Evolutionary conservation across 2,888 invertebrate species (phyloP).

Genomic region (Thelaira solivaga): DNA sequence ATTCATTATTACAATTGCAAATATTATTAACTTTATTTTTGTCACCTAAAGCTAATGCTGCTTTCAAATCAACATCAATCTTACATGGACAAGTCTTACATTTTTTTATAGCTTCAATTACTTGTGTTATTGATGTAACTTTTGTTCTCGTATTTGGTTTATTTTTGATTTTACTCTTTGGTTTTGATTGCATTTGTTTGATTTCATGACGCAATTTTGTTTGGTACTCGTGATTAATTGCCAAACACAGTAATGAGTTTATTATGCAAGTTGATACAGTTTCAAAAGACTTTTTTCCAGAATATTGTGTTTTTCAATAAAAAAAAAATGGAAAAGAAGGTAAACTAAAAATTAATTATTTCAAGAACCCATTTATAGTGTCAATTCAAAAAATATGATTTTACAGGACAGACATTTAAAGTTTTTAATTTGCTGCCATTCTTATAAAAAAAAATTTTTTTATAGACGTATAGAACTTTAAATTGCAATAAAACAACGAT

Average conservation of each 20-base stretch:
- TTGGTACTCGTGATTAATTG: slow-evolving; percentile 70
- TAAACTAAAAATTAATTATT: too few relatives aligned
- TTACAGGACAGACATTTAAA: too few relatives aligned
- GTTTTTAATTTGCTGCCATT: too few relatives aligned
- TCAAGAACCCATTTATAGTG: too few relatives aligned
- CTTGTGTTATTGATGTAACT: slow-evolving; percentile 16
- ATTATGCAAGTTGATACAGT: slow-evolving; percentile 74
- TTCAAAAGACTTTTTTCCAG: slow-evolving; percentile 71
- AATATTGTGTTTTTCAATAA: too few relatives aligned
- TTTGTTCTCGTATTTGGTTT: neutral
- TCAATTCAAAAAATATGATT: too few relatives aligned
- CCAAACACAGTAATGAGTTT: slow-evolving; percentile 72
- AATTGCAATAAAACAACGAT: too few relatives aligned
- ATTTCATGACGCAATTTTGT: slow-evolving; percentile 72
- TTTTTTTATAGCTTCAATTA: neutral
- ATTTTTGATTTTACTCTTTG: slow-evolving; percentile 39
- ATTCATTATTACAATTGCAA: neutral
- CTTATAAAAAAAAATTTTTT: too few relatives aligned
- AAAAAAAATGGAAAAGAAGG: too few relatives aligned
- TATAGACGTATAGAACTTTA: too few relatives aligned
- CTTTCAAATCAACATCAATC: neutral
- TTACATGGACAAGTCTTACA: neutral
- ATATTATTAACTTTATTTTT: slow-evolving; percentile 2
- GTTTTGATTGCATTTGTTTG: slow-evolving; percentile 61
- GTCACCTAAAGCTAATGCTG: neutral